These are phyloP conservation scores for Sinocyclocheilus anophthalmus DNA, from an alignment of 2,113 vertebrate genomes.

Conservation along the genomic window DNA sequence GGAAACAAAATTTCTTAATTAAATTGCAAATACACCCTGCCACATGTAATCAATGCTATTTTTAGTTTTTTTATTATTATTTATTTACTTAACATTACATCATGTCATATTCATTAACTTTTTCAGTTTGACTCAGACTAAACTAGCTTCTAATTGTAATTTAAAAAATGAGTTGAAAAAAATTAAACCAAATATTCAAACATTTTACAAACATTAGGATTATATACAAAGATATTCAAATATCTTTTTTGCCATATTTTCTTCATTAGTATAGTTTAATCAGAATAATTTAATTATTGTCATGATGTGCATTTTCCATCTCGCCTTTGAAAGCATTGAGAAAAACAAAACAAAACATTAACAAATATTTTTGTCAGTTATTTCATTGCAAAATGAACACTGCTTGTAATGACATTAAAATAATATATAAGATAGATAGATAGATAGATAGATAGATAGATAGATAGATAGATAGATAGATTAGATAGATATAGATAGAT, in stretches of 20 bases:
- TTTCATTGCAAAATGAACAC: neutral
- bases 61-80: neutral
- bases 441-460: too few relatives aligned
- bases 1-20: neutral
- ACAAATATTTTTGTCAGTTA: neutral
- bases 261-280: neutral
- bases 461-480: too few relatives aligned
- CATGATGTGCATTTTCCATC: too few relatives aligned
- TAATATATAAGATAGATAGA: neutral
- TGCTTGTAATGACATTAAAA: neutral
- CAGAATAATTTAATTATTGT: neutral
- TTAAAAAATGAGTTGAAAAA: neutral
- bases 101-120: neutral
- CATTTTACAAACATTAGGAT: neutral
- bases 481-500: too few relatives aligned
- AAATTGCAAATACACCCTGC: neutral
- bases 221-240: neutral
- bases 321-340: too few relatives aligned
- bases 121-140: too few relatives aligned
- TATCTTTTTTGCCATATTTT: neutral
- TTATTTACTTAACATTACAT: neutral
- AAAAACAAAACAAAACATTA: too few relatives aligned
- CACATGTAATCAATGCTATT: neutral
- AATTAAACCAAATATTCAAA: neutral
- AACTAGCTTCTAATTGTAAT: too few relatives aligned